A percentile compares a stretch with the other conserved stretches of the same genome.
Conservation (phyloP, 2,797 vertebrate species). For the Xenops minutus region DNA sequence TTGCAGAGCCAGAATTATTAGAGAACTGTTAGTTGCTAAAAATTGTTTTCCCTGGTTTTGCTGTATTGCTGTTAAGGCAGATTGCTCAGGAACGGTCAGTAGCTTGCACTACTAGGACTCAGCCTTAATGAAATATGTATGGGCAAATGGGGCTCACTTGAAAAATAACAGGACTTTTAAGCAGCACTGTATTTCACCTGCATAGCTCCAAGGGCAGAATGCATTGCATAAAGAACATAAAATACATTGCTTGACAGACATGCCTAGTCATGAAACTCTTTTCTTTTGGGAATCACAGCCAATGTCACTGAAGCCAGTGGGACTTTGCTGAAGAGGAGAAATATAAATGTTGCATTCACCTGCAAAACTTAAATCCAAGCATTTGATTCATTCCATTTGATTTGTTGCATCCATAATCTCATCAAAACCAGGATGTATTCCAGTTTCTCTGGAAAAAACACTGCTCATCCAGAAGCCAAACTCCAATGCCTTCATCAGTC, state of each 20-base stretch:
- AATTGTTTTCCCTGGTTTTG: not conserved
- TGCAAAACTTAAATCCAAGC: not conserved
- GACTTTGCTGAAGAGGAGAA: not conserved
- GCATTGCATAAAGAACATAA: not conserved
- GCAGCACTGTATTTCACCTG: not conserved
- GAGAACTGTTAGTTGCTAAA: not conserved
- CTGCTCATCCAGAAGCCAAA: not conserved
- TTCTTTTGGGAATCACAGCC: not conserved
- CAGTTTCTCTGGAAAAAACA: not conserved
- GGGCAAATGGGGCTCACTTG: not conserved
- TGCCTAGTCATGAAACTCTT: not conserved
- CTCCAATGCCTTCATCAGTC: not conserved
- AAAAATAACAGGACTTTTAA: slow-evolving; percentile 25
- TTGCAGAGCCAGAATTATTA: not conserved
- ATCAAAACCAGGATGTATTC: not conserved
- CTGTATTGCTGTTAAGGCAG: not conserved
- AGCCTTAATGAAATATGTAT: slow-evolving; percentile 51
- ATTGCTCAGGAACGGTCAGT: slow-evolving; percentile 39
- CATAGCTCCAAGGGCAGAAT: not conserved
- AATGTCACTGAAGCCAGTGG: not conserved
- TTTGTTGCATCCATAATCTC: not conserved
- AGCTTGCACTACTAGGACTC: slow-evolving; percentile 54
- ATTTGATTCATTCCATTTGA: not conserved
- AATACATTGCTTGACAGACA: not conserved
- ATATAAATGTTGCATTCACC: not conserved